phyloP scores from a whole-genome alignment of 2,113 vertebrate species.

The Chaetura pelagica region DNA sequence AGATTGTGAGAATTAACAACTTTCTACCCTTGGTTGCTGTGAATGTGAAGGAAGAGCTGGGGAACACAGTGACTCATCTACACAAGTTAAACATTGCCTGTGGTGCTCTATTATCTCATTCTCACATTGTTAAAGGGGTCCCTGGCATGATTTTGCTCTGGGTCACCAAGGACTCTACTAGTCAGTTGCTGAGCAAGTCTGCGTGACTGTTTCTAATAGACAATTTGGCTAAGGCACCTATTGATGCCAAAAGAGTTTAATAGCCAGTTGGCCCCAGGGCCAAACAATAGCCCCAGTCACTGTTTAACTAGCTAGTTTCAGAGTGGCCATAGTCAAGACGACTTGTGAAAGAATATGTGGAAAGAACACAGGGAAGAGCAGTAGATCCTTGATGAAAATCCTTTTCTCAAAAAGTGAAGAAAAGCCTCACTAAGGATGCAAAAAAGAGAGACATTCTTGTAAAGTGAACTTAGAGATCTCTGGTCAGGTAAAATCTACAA shows the following conservation, averaged over 20 bases:
- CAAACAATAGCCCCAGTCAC: neutral
- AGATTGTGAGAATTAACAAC: neutral
- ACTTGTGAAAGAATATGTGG: neutral
- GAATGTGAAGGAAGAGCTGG: neutral
- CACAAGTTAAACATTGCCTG: constrained; percentile 24
- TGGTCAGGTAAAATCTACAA: neutral
- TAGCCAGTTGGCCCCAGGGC: neutral
- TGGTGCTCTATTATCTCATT: constrained; percentile 22
- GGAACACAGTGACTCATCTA: neutral
- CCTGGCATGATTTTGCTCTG: constrained; percentile 5
- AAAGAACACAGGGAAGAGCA: neutral
- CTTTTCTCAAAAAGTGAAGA: neutral
- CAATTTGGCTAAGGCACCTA: constrained; percentile 3
- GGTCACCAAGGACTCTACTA: neutral
- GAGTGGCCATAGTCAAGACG: neutral
- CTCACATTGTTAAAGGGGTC: constrained; percentile 15
- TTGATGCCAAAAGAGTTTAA: neutral
- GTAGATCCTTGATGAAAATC: neutral
- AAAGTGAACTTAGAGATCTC: neutral
- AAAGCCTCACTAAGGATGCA: neutral
- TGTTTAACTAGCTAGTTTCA: neutral
- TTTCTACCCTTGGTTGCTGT: neutral
- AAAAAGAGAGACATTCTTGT: neutral
- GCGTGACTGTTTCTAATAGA: neutral
- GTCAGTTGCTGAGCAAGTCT: neutral